A percentile compares a stretch with the other conserved stretches of the same genome.
These are phyloP conservation scores for Phalanger gymnotis DNA, from an alignment of 2,797 vertebrate species.

Conservation along the genomic window DNA sequence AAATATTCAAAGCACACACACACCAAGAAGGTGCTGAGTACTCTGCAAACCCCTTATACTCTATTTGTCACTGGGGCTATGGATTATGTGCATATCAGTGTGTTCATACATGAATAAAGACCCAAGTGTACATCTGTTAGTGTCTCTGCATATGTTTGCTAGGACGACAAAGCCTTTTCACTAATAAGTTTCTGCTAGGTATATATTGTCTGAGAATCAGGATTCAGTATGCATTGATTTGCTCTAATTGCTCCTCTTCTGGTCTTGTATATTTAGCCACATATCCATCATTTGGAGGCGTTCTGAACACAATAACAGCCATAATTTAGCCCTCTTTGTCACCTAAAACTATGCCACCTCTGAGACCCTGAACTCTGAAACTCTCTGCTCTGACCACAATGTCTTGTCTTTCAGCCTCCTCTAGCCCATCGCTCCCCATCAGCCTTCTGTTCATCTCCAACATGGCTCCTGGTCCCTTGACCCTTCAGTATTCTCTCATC, in stretches of 20 bases:
- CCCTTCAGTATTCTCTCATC: not conserved
- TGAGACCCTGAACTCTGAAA: not conserved
- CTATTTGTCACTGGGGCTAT: not conserved
- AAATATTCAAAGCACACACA: not conserved
- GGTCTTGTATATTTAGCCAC: not conserved
- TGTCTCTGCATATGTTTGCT: not conserved
- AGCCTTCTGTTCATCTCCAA: not conserved
- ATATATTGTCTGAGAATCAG: not conserved
- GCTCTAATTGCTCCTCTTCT: not conserved
- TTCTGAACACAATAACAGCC: not conserved
- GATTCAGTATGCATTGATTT: not conserved
- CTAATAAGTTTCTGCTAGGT: not conserved
- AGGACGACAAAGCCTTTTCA: not conserved
- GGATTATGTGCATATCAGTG: not conserved
- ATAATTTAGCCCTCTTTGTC: not conserved
- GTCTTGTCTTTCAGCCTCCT: not conserved
- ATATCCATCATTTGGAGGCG: not conserved
- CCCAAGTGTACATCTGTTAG: not conserved
- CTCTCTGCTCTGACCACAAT: not conserved
- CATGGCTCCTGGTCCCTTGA: too few relatives aligned
- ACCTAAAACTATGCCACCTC: not conserved
- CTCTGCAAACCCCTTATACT: not conserved
- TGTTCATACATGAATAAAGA: not conserved
- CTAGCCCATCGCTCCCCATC: not conserved
- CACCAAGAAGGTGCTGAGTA: not conserved